Base-by-base conservation (phyloP, 2,113 vertebrate genomes). In the Jaculus jaculus region DNA sequence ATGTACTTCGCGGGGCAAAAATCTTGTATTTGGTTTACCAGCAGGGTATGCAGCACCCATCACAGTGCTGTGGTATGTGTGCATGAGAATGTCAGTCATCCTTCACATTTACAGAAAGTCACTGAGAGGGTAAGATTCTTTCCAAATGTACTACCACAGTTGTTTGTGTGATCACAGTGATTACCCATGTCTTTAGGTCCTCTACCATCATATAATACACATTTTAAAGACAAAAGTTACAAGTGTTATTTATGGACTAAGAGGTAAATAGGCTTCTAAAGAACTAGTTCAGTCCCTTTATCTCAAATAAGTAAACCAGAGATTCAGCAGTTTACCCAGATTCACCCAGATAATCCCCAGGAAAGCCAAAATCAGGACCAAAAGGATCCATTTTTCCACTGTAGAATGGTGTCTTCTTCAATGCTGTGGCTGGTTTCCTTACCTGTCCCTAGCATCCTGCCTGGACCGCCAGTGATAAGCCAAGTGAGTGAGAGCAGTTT, bases 191-290 rank as follows among this genome's bases (percentile, higher is more conserved):
- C 87, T 94, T 93, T 66, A 61, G 30, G 58, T 84, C 75, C 69
- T 51, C 65, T 72, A 54, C 61, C 2, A n/a, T 54, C 75, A 4
- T 65, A 20, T 51, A 87, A 63, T 61, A 84, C 1, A 77, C 20
- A 51, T 89, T 91, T 92, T 95, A 37, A 54, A 93, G 18, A 71
- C 30, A 72, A 84, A 96, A 69, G 39, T 66, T 24, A 21, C 26
- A 42, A 37, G n/a, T 32, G 24, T 80, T 84, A 74, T 39, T 51
- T 80, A 71, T 72, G 18, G n/a, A 90, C 5, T 30, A 85, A 84
- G 7, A 78, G 47, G 37, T 84, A n/a, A 82, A 74, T 58, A 20
- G 11, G 3, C 15, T 60, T 13, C 28, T 63, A 73, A 47, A 58
- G 94, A 23, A 73, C 32, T 90, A 74, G 78, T 28, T 86, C 30